phyloP scores from a whole-genome alignment of 2,113 vertebrate species.

The Syngnathoides biaculeatus region DNA sequence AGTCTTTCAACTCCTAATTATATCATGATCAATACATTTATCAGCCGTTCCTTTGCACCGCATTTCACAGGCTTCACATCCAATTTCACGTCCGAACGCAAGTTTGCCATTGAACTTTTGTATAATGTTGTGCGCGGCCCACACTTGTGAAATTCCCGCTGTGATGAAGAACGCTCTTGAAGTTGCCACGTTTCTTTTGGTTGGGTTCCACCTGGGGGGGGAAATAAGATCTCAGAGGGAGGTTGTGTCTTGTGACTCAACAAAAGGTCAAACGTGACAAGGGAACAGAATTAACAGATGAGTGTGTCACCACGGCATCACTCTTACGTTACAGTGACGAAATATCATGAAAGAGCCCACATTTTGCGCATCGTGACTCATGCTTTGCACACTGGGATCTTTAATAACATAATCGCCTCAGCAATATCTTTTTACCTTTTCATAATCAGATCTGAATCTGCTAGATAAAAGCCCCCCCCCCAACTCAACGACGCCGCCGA shows the following conservation, averaged over 20 bases:
- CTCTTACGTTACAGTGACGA: background rate
- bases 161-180: slow-evolving; percentile 1
- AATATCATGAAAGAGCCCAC: background rate
- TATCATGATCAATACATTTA: no score
- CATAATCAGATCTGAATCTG: background rate
- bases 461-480: no score
- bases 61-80: background rate
- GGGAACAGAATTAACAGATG: background rate
- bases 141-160: background rate
- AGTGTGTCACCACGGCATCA: background rate
- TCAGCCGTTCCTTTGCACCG: background rate
- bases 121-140: background rate
- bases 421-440: background rate
- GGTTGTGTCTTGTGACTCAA: background rate
- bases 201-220: slow-evolving; percentile 15
- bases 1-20: no score
- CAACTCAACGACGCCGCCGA: no score
- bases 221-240: slow-evolving; percentile 16
- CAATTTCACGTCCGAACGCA: background rate
- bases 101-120: background rate
- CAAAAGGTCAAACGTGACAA: background rate
- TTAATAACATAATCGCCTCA: background rate
- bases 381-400: background rate
- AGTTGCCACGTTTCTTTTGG: background rate
- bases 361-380: background rate